These are phyloP conservation scores for Mesitornis unicolor DNA, from an alignment of 2,113 vertebrate species.

Conservation along the genomic window DNA sequence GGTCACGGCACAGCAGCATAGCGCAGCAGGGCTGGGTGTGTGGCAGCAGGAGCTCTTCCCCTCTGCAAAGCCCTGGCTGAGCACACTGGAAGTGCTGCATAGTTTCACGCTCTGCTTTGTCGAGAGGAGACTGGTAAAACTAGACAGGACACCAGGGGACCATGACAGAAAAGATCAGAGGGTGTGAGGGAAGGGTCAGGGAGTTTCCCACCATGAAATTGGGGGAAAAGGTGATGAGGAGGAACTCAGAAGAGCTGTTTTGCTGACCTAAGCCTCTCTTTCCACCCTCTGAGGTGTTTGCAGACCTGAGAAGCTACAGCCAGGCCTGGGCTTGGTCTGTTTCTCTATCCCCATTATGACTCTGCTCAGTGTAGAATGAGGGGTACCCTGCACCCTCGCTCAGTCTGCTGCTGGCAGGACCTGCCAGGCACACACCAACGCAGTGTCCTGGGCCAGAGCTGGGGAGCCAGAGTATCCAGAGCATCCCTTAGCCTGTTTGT, in stretches of 20 bases:
- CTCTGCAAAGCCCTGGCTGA: not conserved
- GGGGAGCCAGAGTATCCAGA: not conserved
- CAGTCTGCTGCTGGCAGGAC: not conserved
- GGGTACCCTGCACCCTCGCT: fast-evolving
- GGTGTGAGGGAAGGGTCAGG: fast-evolving
- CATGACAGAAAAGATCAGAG: not conserved
- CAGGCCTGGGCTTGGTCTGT: not conserved
- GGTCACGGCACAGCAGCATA: not conserved
- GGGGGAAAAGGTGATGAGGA: not conserved
- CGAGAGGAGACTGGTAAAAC: not conserved
- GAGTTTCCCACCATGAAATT: not conserved
- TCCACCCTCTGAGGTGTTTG: not conserved
- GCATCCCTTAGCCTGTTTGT: not conserved
- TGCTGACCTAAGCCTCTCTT: not conserved
- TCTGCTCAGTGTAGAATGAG: not conserved
- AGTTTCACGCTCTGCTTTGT: not conserved
- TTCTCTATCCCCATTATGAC: not conserved
- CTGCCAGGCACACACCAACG: not conserved
- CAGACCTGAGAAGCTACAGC: not conserved
- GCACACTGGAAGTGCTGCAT: not conserved
- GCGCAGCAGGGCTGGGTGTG: not conserved
- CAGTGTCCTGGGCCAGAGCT: not conserved
- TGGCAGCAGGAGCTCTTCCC: not conserved
- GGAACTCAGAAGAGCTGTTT: not conserved
- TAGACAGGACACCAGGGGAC: not conserved